These are phyloP conservation scores for Ceramica pisi DNA, from an alignment of 2,888 invertebrate species.

Conservation along the genomic window DNA sequence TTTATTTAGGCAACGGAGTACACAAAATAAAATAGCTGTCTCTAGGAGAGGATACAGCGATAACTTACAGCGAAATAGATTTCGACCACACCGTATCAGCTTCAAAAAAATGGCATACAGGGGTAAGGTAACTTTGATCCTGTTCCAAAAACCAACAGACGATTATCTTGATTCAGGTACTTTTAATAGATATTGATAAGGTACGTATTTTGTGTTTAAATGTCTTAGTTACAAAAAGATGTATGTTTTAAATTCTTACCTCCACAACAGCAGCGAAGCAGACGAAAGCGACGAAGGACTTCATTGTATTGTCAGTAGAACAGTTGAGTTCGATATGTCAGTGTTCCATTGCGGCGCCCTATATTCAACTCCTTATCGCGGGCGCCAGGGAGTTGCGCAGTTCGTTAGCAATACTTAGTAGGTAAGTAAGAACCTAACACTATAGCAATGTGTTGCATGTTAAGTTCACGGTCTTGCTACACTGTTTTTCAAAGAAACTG, in stretches of 20 bases:
- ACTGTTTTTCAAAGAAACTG: neutral
- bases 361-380: slow-evolving; percentile 63
- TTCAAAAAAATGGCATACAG: too few species aligned
- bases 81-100: too few species aligned
- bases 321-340: slow-evolving; percentile 42
- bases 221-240: too few species aligned
- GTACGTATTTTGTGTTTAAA: too few species aligned
- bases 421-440: neutral
- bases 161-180: too few species aligned
- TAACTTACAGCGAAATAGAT: too few species aligned
- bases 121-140: too few species aligned
- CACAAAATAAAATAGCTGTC: too few species aligned
- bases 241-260: slow-evolving; percentile 30
- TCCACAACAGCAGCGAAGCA: slow-evolving; percentile 44
- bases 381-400: neutral
- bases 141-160: too few species aligned
- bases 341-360: slow-evolving; percentile 42
- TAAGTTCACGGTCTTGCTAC: neutral
- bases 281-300: slow-evolving; percentile 39
- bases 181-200: too few species aligned
- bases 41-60: too few species aligned
- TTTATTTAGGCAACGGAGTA: too few species aligned
- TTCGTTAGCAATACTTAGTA: neutral
- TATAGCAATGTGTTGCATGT: neutral
- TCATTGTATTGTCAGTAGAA: slow-evolving; percentile 42